These are phyloP conservation scores for Prochilodus magdalenae DNA, from an alignment of 2,113 vertebrate genomes.

Conservation along the genomic window DNA sequence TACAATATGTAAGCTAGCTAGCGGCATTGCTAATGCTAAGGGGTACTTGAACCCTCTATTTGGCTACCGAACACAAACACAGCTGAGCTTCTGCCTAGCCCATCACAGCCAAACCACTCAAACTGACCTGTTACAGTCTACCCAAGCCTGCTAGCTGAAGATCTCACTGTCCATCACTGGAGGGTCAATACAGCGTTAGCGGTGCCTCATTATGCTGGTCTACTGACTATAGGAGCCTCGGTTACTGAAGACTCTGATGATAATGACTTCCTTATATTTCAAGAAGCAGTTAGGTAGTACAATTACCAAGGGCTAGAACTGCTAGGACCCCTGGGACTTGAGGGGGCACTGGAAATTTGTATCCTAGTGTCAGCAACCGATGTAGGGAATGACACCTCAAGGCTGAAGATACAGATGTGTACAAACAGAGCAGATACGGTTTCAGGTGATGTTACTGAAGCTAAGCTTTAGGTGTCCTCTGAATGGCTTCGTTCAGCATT, in stretches of 20 bases:
- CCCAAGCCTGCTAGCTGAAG: slow-evolving; percentile 16
- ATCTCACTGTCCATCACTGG: slow-evolving; percentile 25
- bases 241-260: slow-evolving; percentile 11
- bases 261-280: not conserved
- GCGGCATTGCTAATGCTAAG: not conserved
- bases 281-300: not conserved
- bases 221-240: slow-evolving; percentile 10
- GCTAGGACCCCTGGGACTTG: not conserved
- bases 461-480: too few species aligned
- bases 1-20: not conserved
- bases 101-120: not conserved
- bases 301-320: not conserved
- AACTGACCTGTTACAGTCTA: slow-evolving; percentile 3
- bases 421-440: too few species aligned
- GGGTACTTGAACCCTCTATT: not conserved
- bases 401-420: too few species aligned
- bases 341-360: too few species aligned
- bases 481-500: too few species aligned
- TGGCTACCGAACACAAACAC: not conserved
- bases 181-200: slow-evolving; percentile 34
- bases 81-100: not conserved
- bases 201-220: slow-evolving; percentile 19
- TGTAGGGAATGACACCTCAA: too few species aligned
- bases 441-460: too few species aligned
- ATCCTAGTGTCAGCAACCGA: too few species aligned